A percentile compares a stretch with the other conserved stretches of the same genome.
phyloP scores from a whole-genome alignment of 2,888 invertebrate species.

The Trissonchulus sp. region DNA sequence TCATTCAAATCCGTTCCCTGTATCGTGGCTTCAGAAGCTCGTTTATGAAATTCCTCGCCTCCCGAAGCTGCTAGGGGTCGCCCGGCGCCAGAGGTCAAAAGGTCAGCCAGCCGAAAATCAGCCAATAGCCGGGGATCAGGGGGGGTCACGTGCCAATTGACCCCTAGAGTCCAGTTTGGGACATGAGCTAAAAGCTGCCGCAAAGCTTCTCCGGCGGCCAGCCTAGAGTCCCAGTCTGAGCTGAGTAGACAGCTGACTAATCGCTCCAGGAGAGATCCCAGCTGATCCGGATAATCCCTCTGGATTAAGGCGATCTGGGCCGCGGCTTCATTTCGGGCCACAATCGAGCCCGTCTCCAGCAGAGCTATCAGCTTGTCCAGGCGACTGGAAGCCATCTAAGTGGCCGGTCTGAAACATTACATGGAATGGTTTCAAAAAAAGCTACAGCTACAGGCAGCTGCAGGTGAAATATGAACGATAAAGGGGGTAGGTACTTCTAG shows the following conservation, averaged over 20 bases:
- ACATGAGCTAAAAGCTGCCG: background rate
- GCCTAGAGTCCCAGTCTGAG: conserved; percentile 18
- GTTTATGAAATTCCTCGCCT: conserved; percentile 7
- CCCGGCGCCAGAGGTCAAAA: background rate
- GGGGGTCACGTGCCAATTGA: background rate
- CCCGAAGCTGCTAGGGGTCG: background rate
- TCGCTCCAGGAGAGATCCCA: background rate
- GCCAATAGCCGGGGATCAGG: background rate
- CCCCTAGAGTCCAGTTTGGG: background rate
- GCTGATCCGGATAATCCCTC: background rate
- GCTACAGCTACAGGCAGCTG: too few species aligned
- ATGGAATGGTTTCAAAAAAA: too few species aligned
- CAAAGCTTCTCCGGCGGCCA: conserved; percentile 2
- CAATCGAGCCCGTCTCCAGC: conserved; percentile 45
- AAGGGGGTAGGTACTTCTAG: too few species aligned
- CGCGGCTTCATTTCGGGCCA: conserved; percentile 44
- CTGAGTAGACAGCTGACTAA: background rate
- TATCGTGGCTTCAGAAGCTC: too few species aligned
- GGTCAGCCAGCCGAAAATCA: background rate
- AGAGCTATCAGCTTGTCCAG: conserved; percentile 42
- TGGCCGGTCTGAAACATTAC: too few species aligned
- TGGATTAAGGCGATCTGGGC: conserved; percentile 33
- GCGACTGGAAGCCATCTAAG: conserved; percentile 22
- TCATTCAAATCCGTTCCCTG: background rate
- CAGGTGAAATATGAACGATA: too few species aligned